phyloP scores from a whole-genome alignment of 35 echinoderm and acorn worm species.

The Nesometra sesokonis region DNA sequence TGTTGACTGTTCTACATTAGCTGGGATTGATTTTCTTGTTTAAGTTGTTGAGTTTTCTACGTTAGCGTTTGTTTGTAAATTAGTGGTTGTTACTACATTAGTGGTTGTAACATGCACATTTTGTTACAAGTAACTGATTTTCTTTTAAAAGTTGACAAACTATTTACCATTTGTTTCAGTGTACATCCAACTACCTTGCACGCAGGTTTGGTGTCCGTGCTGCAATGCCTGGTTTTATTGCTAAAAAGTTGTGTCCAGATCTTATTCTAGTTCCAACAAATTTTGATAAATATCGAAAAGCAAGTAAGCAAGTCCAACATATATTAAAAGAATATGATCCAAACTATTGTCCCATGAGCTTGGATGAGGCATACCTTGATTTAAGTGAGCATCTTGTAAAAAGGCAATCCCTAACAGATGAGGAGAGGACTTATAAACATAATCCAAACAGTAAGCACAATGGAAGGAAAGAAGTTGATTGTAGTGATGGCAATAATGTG shows the following conservation, averaged over 20 bases:
- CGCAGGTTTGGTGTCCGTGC: slow-evolving; percentile 77
- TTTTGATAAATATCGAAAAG: slow-evolving; percentile 77
- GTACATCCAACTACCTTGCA: slow-evolving; percentile 89
- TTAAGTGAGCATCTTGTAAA: slow-evolving; percentile 69
- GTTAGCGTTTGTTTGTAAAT: too few species aligned
- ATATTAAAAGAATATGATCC: slow-evolving; percentile 86
- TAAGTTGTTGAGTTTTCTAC: too few species aligned
- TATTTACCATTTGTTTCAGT: slow-evolving; percentile 18
- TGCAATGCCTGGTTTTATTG: slow-evolving; percentile 99
- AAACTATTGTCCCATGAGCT: slow-evolving; percentile 73
- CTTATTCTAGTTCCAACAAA: slow-evolving; percentile 56
- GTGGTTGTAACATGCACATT: too few species aligned
- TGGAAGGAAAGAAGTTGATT: neutral
- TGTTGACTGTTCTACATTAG: too few species aligned
- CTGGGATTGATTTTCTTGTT: too few species aligned
- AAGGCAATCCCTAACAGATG: slow-evolving; percentile 29
- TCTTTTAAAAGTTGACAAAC: too few species aligned
- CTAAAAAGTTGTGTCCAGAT: slow-evolving; percentile 84
- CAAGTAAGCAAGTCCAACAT: slow-evolving; percentile 65
- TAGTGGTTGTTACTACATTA: too few species aligned
- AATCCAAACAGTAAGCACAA: neutral
- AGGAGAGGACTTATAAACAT: slow-evolving; percentile 52
- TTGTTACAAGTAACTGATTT: too few species aligned
- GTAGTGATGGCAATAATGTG: neutral
- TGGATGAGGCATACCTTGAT: slow-evolving; percentile 94